Evolutionary conservation across 1,140 invertebrate genomes (phyloP), one percentile per base, ranked within the genome.

Genomic region (Camponotus vicinus): DNA sequence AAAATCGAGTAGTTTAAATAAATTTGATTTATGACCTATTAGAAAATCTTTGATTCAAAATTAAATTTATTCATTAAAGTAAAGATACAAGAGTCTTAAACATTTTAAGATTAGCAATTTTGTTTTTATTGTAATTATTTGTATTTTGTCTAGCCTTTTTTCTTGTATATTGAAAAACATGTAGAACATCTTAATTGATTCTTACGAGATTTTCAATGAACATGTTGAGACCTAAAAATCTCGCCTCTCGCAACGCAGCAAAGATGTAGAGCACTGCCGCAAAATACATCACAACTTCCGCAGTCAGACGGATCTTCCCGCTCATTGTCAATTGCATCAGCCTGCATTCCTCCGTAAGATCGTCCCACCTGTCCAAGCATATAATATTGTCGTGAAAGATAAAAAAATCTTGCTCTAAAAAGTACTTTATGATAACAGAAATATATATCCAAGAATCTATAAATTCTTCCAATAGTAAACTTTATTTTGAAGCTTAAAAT

Each of bases 121-220:
- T 52, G 18, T 52, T 52, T 52, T 52, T 15, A 52, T 52, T 13
- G 1, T 49, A 52, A 18, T 18, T 52, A 15, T 52, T 52, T 52
- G 27, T 45, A 45, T 45, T 52, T 52, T 18, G 4, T 6, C 1
- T 4, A 1, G 11, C 4, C 3, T 49, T 49, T 15, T 18, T 18
- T 52, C 49, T 34, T 63, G 15, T 6, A 7, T 3, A 49, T 37
- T 15, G 11, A 79, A 2, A 40, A 77, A 42, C 8, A 1, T 18
- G 18, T 61, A 8, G 8, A 21, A 4, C 0, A 7, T n/a, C 0
- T 40, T 42, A 18, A 67, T 27, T 80, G 27, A 34, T 0, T 86
- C 95, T 95, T 94, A 98, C 98, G 92, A 99, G 95, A 95, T 98
- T 98, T 94, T 99, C 98, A 66, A 98, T 96, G 93, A 99, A 99